A percentile compares a stretch with the other conserved stretches of the same genome.
Conservation (phyloP, 2,888 invertebrate genomes). For the Antitype chi region DNA sequence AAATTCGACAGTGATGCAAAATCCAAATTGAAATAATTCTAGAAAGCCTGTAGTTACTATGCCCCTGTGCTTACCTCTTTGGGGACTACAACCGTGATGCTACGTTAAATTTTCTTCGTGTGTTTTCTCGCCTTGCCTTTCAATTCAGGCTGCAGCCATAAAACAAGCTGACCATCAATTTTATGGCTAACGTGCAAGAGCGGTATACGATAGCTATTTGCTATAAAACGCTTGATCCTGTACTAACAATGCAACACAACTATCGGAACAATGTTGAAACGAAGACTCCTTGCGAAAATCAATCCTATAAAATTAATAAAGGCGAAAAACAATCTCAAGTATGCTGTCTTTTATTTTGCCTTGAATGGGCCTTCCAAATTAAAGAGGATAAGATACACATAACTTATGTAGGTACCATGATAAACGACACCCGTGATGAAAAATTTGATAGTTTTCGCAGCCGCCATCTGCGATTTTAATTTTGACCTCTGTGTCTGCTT, state of each 20-base stretch:
- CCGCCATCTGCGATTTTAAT: too few species aligned
- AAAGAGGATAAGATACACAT: neutral
- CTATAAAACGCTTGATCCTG: conserved; percentile 44
- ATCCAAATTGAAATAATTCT: too few species aligned
- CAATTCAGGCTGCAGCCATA: conserved; percentile 43
- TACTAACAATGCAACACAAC: neutral
- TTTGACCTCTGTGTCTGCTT: too few species aligned
- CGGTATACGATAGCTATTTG: conserved; percentile 34
- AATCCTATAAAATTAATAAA: neutral
- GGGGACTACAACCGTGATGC: neutral
- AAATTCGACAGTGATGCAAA: too few species aligned
- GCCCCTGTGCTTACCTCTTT: neutral
- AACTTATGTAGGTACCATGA: too few species aligned
- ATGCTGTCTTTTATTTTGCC: neutral
- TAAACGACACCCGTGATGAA: too few species aligned
- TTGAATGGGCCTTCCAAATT: neutral
- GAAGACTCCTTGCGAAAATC: conserved; percentile 8
- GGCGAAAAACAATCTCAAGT: neutral
- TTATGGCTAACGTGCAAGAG: conserved; percentile 45
- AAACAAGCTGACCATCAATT: conserved; percentile 45
- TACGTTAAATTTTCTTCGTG: conserved; percentile 7
- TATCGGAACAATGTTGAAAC: conserved; percentile 42
- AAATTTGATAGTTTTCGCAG: too few species aligned
- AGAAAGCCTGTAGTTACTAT: too few species aligned
- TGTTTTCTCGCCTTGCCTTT: conserved; percentile 10